A percentile compares a stretch with the other conserved stretches of the same genome.
These are phyloP conservation scores for Eulemur mongoz DNA, from an alignment of 2,797 vertebrate genomes.

Conservation along the genomic window DNA sequence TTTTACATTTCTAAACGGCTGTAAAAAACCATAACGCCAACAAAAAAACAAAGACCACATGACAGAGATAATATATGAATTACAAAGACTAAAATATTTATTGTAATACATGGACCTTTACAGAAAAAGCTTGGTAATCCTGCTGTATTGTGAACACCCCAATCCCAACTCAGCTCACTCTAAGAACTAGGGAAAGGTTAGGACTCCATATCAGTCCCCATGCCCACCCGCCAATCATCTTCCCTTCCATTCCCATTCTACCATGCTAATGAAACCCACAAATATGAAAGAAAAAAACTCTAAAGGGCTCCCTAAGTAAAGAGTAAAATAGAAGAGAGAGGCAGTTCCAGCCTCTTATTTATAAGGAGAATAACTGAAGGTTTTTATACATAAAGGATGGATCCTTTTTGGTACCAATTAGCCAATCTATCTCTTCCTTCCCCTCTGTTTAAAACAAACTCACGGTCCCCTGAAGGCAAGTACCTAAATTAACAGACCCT, in stretches of 20 bases:
- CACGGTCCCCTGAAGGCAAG: slow-evolving; percentile 21
- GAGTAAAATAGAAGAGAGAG: background rate
- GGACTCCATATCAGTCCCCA: background rate
- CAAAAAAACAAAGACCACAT: background rate
- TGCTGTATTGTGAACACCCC: background rate
- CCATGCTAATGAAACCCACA: background rate
- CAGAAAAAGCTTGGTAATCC: background rate
- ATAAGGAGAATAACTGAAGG: background rate
- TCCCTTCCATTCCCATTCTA: background rate
- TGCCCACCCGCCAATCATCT: background rate
- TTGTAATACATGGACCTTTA: background rate
- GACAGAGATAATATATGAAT: background rate
- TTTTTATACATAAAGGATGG: background rate
- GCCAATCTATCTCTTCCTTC: slow-evolving; percentile 34
- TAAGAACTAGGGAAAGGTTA: background rate
- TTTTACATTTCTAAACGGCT: background rate
- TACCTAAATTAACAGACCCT: slow-evolving; percentile 43
- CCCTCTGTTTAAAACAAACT: slow-evolving; percentile 59
- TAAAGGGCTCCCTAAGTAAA: background rate
- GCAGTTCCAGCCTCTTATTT: background rate
- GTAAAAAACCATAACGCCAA: background rate
- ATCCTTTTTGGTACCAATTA: slow-evolving; percentile 56
- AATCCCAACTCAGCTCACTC: background rate
- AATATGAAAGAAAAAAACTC: background rate
- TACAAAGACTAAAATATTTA: background rate